Percentiles rank a stretch among this genome's conserved stretches.
Evolutionary conservation across 2,797 vertebrate species (phyloP).

Genomic region (Cossypha dichroa): DNA sequence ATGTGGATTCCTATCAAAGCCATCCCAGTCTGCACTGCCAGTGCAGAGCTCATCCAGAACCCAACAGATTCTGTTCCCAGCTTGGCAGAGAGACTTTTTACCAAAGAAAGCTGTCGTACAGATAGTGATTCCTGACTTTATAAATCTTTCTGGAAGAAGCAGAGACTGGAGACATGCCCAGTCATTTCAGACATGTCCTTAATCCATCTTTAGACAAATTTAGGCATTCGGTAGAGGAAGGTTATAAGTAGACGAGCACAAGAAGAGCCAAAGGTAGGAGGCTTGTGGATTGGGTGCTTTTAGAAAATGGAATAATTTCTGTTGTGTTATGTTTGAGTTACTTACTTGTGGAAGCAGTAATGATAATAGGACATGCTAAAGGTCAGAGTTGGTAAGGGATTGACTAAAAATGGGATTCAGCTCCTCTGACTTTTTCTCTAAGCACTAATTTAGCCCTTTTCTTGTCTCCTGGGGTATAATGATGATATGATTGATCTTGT

Average conservation of each 20-base stretch:
- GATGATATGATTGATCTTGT: neutral
- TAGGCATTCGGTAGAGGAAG: conserved; percentile 43
- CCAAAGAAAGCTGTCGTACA: neutral
- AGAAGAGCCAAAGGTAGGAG: conserved; percentile 45
- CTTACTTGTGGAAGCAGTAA: neutral
- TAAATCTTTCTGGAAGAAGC: neutral
- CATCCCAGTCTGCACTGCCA: neutral
- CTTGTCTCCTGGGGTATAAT: neutral
- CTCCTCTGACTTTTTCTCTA: neutral
- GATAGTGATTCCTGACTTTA: neutral
- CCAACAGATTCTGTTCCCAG: neutral
- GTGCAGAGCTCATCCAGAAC: neutral
- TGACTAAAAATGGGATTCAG: neutral
- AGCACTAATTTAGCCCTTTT: neutral
- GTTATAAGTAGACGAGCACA: conserved; percentile 38
- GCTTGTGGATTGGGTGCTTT: neutral
- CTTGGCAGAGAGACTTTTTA: neutral
- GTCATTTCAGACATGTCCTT: conserved; percentile 7
- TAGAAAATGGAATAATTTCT: neutral
- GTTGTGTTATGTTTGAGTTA: neutral
- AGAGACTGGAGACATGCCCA: neutral
- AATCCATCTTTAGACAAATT: conserved; percentile 32
- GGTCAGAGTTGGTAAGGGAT: neutral
- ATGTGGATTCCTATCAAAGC: neutral
- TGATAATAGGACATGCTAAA: neutral